phyloP scores from a whole-genome alignment of 2,797 vertebrate species.

The Adrianichthys oophorus region DNA sequence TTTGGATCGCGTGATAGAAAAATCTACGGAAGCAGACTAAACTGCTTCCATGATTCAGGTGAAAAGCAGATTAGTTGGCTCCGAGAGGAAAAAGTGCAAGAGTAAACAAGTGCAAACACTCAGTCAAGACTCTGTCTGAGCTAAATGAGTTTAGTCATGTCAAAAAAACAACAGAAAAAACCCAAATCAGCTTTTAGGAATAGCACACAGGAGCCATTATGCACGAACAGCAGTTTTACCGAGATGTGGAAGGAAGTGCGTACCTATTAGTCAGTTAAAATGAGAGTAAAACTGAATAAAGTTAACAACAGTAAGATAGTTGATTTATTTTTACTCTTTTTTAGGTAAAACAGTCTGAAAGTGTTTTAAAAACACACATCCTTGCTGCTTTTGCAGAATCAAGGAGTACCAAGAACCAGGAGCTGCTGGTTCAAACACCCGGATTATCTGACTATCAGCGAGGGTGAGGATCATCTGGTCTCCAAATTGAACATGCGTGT shows the following conservation, averaged over 20 bases:
- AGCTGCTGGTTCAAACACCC: no score
- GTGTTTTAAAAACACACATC: no score
- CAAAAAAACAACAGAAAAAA: conserved; percentile 15
- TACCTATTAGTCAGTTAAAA: no score
- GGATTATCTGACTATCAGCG: no score
- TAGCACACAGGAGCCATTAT: conserved; percentile 12
- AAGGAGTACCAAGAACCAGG: no score
- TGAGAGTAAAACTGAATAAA: no score
- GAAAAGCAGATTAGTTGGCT: conserved; percentile 23
- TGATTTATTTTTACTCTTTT: no score
- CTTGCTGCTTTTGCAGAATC: no score
- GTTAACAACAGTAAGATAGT: no score
- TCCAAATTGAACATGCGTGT: no score
- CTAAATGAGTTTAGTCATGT: conserved; percentile 59
- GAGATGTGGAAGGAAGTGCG: conserved; percentile 25
- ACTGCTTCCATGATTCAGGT: conserved; percentile 30
- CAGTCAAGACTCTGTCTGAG: conserved; percentile 43
- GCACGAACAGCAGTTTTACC: conserved; percentile 23
- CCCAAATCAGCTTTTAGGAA: conserved; percentile 49
- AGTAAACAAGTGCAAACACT: conserved; percentile 29
- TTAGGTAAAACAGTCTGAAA: no score
- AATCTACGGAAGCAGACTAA: conserved; percentile 21
- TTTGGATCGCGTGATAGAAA: conserved; percentile 40
- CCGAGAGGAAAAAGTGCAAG: conserved; percentile 31
- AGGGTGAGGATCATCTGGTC: no score